Percentiles rank a stretch among this genome's conserved stretches.
These are phyloP conservation scores for Crypturellus tataupa DNA, from an alignment of 2,797 vertebrate species.

Conservation along the genomic window DNA sequence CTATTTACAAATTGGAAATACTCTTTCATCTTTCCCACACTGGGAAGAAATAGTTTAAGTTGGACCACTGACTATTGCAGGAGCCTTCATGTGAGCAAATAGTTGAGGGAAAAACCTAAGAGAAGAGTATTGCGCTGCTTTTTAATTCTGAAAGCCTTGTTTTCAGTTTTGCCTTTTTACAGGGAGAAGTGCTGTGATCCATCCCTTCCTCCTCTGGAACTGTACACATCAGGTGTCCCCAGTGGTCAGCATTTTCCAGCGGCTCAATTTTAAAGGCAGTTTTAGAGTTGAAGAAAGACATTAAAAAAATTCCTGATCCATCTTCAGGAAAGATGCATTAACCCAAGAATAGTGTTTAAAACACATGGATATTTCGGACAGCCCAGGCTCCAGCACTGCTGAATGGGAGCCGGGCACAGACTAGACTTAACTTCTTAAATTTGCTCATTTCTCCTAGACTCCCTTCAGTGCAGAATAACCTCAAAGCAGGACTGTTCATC, in stretches of 20 bases:
- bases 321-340: background rate
- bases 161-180: background rate
- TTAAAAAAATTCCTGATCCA: background rate
- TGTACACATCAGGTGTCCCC: background rate
- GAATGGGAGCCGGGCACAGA: background rate
- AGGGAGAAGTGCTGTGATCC: background rate
- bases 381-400: background rate
- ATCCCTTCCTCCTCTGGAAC: background rate
- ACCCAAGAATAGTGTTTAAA: background rate
- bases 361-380: background rate
- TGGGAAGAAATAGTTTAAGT: background rate
- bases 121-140: background rate
- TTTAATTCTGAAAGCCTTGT: slow-evolving; percentile 31
- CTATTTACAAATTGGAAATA: slow-evolving; percentile 33
- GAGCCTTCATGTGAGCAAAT: background rate
- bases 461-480: background rate
- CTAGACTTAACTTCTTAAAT: background rate
- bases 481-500: background rate
- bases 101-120: background rate
- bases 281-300: background rate
- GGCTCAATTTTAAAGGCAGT: background rate
- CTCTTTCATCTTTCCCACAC: background rate
- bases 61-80: background rate
- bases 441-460: background rate
- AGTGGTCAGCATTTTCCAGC: background rate